Evolutionary conservation across 2,888 invertebrate species (phyloP).

Genomic region (Mystacides longicornis): DNA sequence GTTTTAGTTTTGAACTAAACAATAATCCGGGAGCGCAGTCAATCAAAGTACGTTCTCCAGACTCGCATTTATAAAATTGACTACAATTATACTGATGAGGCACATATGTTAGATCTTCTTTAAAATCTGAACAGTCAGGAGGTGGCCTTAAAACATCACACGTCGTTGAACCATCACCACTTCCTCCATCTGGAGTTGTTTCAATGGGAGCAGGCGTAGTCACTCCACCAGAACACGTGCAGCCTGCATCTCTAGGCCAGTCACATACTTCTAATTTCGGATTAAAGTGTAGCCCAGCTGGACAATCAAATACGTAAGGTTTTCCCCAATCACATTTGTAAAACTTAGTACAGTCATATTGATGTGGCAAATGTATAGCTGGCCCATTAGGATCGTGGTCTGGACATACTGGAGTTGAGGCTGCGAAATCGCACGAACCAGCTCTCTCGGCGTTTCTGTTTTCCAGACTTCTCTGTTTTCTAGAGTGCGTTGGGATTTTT

Average conservation of each 20-base stretch:
- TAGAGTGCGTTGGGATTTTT: too few relatives aligned
- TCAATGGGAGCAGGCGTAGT: not conserved
- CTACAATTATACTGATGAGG: not conserved
- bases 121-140: too few relatives aligned
- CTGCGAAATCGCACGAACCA: not conserved
- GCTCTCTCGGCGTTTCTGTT: too few relatives aligned
- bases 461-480: too few relatives aligned
- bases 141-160: too few relatives aligned
- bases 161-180: too few relatives aligned
- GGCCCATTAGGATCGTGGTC: constrained; percentile 16
- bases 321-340: constrained; percentile 25
- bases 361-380: constrained; percentile 16
- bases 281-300: constrained; percentile 27
- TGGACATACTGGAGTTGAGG: constrained; percentile 18
- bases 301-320: constrained; percentile 26
- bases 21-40: not conserved
- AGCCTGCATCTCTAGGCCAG: constrained; percentile 26
- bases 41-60: not conserved
- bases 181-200: not conserved
- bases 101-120: too few relatives aligned
- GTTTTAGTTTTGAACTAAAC: not conserved
- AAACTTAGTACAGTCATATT: constrained; percentile 25
- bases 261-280: constrained; percentile 27
- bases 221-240: constrained; percentile 2
- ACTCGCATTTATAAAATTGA: not conserved